A percentile compares a stretch with the other conserved stretches of the same genome.
These are phyloP conservation scores for Drosophila ochracea DNA, from an alignment of 2,888 invertebrate species.

Conservation along the genomic window DNA sequence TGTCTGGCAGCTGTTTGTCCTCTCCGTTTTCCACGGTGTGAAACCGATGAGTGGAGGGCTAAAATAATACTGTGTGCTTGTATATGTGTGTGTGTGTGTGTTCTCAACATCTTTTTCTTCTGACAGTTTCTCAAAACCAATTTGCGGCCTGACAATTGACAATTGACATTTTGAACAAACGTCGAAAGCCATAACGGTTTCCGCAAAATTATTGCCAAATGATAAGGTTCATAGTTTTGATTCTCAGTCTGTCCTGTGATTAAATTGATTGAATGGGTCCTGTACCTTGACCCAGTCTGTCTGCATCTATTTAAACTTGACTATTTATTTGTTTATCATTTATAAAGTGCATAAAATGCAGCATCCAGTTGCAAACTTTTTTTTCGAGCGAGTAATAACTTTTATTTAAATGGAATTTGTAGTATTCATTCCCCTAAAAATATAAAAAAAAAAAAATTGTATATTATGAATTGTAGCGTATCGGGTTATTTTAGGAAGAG, in stretches of 20 bases:
- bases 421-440: conserved; percentile 9
- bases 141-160: conserved; percentile 14
- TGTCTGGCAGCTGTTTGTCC: conserved; percentile 32
- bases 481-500: neutral
- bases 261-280: conserved; percentile 17
- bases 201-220: conserved; percentile 6
- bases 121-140: conserved; percentile 1
- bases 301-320: conserved; percentile 29
- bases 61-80: neutral
- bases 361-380: conserved; percentile 7
- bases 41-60: conserved; percentile 4
- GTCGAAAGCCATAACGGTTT: conserved; percentile 7
- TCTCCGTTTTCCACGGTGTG: conserved; percentile 10
- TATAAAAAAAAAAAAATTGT: neutral
- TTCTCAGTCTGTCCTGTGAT: conserved; percentile 7
- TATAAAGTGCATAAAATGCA: conserved; percentile 40
- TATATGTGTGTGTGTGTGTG: neutral
- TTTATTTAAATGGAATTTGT: conserved; percentile 25
- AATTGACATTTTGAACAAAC: conserved; percentile 1
- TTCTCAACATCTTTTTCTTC: conserved; percentile 2
- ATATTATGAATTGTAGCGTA: neutral
- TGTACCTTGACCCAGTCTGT: neutral
- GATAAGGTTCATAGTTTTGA: neutral
- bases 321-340: conserved; percentile 59
- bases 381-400: conserved; percentile 19